Base-by-base conservation (phyloP, 2,797 vertebrate species). In the Lateolabrax maculatus region DNA sequence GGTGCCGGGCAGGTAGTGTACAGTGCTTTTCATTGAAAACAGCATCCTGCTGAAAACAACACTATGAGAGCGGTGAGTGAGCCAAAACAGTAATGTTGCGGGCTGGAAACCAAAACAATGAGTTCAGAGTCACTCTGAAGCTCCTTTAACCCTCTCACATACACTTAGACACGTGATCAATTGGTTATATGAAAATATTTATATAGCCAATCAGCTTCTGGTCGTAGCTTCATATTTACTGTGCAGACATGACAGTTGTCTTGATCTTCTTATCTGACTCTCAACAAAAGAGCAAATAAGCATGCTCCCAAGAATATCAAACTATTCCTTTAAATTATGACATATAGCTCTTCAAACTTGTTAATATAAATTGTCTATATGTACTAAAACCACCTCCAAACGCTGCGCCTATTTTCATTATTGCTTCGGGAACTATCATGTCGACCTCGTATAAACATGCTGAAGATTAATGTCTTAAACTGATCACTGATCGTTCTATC, bases 381-480 rank as follows among this genome's bases (percentile, higher is more conserved):
- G 3, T 53, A 75, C 9, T 37, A 37, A 55, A 82, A 66, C 25
- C 10, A 25, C 46, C 27, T 9, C 13, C 2, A 52, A 63, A 64
- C 55, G 57, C 55, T 70, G 51, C 63, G 46, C n/a, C 29, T 56
- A 6, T 61, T 77, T 72, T 56, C 25, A 36, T 63, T 11, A 41
- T 44, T 71, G 27, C 52, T 62, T 16, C 62, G 21, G 71, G 37
- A 82, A 63, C 41, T 21, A 13, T 48, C 41, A 77, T 69, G 62
- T 49, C 1, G 12, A 62, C 49, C 61, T 53, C 2, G 18, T 43
- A 62, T 66, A 83, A 84, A 85, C 36, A 86, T 18, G 46, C 41
- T 43, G 34, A 41, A 75, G 83, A 84, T 80, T 25, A 63, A 90
- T 79, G 65, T 71, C 53, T 82, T 41, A 69, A 75, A 62, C 51